Conservation (phyloP, 2,888 invertebrate genomes). For the Dryobota labecula region DNA sequence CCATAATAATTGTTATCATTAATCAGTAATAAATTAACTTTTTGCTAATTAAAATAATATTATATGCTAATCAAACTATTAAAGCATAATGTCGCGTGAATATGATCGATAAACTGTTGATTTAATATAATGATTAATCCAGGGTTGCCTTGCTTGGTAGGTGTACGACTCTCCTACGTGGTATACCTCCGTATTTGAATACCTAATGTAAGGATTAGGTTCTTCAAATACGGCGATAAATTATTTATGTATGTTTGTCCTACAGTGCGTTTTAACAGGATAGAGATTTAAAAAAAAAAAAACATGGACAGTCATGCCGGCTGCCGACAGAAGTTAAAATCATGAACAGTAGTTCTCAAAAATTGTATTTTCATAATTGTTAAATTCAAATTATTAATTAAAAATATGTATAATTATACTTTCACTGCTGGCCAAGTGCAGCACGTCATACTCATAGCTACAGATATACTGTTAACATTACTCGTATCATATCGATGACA, state of each 20-base stretch:
- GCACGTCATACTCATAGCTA: no score
- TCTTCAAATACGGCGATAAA: not conserved
- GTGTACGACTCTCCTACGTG: not conserved
- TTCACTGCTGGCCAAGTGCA: no score
- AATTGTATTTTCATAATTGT: no score
- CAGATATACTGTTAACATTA: no score
- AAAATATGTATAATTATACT: no score
- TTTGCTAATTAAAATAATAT: slow-evolving; percentile 61
- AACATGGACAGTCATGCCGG: no score
- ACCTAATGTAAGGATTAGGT: not conserved
- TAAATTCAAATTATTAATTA: no score
- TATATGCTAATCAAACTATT: slow-evolving; percentile 69
- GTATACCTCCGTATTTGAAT: not conserved
- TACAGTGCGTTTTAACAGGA: not conserved
- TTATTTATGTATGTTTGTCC: not conserved
- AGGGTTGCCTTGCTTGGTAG: not conserved
- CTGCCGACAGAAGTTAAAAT: no score
- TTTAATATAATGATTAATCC: slow-evolving; percentile 43
- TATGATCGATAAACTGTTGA: slow-evolving; percentile 69
- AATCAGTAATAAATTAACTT: slow-evolving; percentile 60
- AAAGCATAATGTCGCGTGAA: slow-evolving; percentile 65
- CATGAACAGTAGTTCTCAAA: no score
- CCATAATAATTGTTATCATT: slow-evolving; percentile 49
- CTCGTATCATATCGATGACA: no score
- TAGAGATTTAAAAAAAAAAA: not conserved